Percentiles rank a stretch among this genome's conserved stretches.
Conservation (phyloP, 1,140 invertebrate species). For the Bombus turneri region DNA sequence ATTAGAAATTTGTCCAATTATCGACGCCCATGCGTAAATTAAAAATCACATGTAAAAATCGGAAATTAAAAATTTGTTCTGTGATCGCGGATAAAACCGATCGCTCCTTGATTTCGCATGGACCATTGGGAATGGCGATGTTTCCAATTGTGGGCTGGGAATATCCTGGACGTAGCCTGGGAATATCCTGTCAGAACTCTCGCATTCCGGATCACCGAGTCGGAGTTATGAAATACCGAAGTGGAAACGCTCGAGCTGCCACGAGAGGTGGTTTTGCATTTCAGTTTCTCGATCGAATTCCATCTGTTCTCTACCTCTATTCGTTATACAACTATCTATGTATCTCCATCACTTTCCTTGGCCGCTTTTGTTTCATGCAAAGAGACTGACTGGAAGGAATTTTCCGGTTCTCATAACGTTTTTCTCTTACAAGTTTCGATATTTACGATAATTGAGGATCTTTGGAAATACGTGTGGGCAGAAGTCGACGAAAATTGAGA, state of each 20-base stretch:
- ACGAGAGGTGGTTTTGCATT: conserved; percentile 71
- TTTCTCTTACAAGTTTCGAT: conserved; percentile 23
- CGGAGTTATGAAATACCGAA: conserved; percentile 69
- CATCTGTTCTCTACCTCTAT: conserved; percentile 16
- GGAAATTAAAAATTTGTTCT: neutral
- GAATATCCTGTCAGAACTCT: conserved; percentile 43
- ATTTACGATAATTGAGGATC: neutral
- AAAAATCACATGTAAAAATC: neutral
- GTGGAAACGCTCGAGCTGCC: conserved; percentile 62
- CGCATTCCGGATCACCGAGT: conserved; percentile 51
- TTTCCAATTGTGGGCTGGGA: conserved; percentile 9
- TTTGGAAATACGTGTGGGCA: neutral
- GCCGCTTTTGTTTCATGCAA: conserved; percentile 32
- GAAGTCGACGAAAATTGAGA: neutral
- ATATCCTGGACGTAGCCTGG: conserved; percentile 32
- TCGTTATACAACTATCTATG: neutral
- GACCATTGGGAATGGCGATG: neutral
- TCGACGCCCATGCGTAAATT: neutral
- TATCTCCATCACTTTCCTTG: neutral
- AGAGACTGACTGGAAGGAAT: conserved; percentile 41
- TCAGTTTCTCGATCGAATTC: conserved; percentile 60
- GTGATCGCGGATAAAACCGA: neutral
- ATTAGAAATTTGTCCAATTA: neutral
- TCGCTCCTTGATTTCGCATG: neutral
- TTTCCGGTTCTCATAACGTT: conserved; percentile 38